Evolutionary conservation across 1,140 invertebrate species (phyloP), one percentile per base, ranked within the genome.

Genomic region (Campoletis sonorensis): DNA sequence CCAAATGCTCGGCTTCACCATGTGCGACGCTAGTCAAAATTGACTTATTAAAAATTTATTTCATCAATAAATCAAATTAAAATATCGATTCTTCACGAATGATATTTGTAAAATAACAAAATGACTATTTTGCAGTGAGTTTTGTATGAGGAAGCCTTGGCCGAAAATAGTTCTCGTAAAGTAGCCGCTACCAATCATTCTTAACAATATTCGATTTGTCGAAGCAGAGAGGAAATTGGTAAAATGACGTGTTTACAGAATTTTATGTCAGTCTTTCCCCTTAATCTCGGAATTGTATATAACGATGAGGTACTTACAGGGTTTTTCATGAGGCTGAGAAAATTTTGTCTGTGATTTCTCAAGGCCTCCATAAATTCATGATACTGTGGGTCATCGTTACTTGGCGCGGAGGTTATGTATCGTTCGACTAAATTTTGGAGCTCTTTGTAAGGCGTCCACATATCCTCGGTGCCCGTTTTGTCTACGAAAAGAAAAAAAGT

Each of bases 391-490:
- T 94, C 94, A 40, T 93, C 92, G 58, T 94, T 92, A 81, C 94
- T 94, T 54, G 94, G 93, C 37, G 93, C 91, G 5, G 87, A 88
- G 16, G 88, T 87, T n/a, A 98, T 91, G 82, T 96, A 95, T 51
- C 94, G 91, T 86, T 96, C 95, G 16, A 98, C 94, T 45, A 95
- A 93, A 70, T 92, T 93, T 80, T 96, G 94, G 16, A 98, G 89
- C 84, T 97, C 96, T 87, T 97, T 97, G 89, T 95, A 98, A 10
- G 97, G 96, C 82, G 96, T 96, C 97, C 97, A 98, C 91, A 97
- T 93, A 90, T 97, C 96, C 87, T 96, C 95, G 51, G 93, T 93
- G 72, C 92, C 93, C 45, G 88, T 90, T 81, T 89, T 88, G 27
- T 92, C 91, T 92, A 71, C 15, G 21, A 79, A 61, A 58, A 79